Base-by-base conservation (phyloP, 2,113 vertebrate genomes). In the Calonectris borealis region DNA sequence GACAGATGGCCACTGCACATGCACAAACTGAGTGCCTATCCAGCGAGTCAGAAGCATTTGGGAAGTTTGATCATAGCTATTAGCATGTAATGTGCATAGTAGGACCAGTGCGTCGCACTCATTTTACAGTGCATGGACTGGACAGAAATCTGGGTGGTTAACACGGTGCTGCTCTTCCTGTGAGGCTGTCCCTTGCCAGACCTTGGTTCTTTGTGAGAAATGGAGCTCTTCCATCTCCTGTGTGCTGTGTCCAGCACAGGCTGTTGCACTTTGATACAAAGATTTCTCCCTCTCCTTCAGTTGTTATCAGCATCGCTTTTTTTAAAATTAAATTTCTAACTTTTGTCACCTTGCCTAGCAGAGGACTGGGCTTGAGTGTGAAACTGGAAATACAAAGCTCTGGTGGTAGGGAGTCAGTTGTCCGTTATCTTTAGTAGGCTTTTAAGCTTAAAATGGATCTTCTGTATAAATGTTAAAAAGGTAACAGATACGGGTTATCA, bases 391-490 rank as follows among this genome's bases (percentile, higher is more conserved):
- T 14, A 10, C 11, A 38, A 22, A 79, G 57, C 54, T 85, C 46
- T 78, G 64, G 22, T 90, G 60, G 27, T 38, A 24, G n/a, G 17
- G 34, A 85, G 61, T 79, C 36, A 14, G 44, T 91, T 73, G 31
- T 22, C 70, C 0, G 0, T 86, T 91, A 25, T 72, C 90, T 93
- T 90, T 54, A 73, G 38, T 6, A 72, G 57, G 70, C 69, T 91
- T 89, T 94, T 71, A 57, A 65, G 79, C 79, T 94, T 83, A 60
- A 90, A 80, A 64, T 93, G 76, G 83, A 72, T 92, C 89, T 73
- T 84, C 29, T 83, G 49, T 57, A 46, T 79, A 42, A 77, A 80
- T 42, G 86, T 76, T 86, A 76, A 85, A 65, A 71, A 72, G 83
- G 77, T 71, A 90, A 60, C 72, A 69, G 70, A 38, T 83, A 70